phyloP scores from a whole-genome alignment of 2,888 invertebrate genomes.

The Phorcus lineatus region DNA sequence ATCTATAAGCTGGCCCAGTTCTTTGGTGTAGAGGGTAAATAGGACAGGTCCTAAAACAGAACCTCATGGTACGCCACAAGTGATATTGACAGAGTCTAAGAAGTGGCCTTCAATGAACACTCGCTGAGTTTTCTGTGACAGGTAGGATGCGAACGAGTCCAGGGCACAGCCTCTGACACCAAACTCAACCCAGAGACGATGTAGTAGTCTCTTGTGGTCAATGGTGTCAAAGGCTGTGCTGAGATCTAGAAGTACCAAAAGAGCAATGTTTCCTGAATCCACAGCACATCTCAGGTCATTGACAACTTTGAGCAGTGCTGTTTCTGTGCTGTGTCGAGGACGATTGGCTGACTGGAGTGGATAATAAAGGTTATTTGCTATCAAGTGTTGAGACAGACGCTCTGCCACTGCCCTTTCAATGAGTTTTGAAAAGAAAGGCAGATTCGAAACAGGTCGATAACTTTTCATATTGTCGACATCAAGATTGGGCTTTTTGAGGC shows the following conservation, averaged over 20 bases:
- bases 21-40: neutral
- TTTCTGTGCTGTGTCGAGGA: neutral
- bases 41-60: neutral
- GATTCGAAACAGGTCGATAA: neutral
- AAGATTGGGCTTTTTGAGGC: neutral
- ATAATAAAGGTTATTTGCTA: neutral
- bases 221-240: neutral
- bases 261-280: neutral
- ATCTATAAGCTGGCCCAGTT: neutral
- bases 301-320: neutral
- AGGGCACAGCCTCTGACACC: neutral
- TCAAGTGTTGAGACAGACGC: neutral
- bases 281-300: neutral
- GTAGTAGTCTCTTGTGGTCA: neutral
- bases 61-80: neutral
- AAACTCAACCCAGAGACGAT: neutral
- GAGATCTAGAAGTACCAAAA: neutral
- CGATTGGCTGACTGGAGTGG: neutral
- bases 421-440: neutral
- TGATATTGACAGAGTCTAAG: neutral
- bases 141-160: neutral
- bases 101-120: neutral
- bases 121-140: neutral
- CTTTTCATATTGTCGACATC: neutral
- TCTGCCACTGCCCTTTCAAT: neutral